Conservation (phyloP, 2,888 invertebrate genomes). For the Nowickia ferox region DNA sequence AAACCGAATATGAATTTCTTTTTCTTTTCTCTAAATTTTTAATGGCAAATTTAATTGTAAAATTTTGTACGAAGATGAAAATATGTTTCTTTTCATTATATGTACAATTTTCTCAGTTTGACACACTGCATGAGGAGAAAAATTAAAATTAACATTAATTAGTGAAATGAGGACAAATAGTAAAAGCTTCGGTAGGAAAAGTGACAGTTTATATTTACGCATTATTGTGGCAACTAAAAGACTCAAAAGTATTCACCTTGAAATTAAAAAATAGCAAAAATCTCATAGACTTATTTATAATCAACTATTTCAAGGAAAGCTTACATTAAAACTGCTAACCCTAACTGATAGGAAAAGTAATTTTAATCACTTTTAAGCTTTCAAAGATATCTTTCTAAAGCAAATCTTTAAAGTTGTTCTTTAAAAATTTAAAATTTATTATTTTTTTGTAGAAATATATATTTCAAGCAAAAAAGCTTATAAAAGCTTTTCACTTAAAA, state of each 20-base stretch:
- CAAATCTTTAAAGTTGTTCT: too few relatives aligned
- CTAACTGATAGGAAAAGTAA: too few relatives aligned
- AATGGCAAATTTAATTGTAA: slow-evolving; percentile 61
- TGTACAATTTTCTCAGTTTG: background rate
- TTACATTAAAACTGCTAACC: too few relatives aligned
- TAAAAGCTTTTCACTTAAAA: too few relatives aligned
- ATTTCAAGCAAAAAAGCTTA: too few relatives aligned
- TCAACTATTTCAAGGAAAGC: background rate
- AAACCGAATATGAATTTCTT: slow-evolving; percentile 28
- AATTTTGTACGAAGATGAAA: slow-evolving; percentile 43
- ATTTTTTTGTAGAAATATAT: too few relatives aligned
- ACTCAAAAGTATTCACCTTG: background rate
- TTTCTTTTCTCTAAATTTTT: slow-evolving; percentile 6
- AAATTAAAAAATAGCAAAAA: background rate
- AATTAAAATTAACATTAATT: slow-evolving; percentile 7
- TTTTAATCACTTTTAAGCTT: too few relatives aligned
- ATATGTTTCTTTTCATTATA: background rate
- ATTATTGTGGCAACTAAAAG: background rate
- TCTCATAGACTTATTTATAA: background rate
- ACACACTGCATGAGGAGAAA: background rate
- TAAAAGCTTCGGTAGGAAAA: slow-evolving; percentile 4
- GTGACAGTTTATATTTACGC: background rate
- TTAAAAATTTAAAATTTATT: too few relatives aligned
- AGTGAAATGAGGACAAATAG: slow-evolving; percentile 2
- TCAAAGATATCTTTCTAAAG: too few relatives aligned